These are phyloP conservation scores for Caenorhabditis inopinata DNA, from an alignment of 1,140 invertebrate genomes.

Conservation along the genomic window DNA sequence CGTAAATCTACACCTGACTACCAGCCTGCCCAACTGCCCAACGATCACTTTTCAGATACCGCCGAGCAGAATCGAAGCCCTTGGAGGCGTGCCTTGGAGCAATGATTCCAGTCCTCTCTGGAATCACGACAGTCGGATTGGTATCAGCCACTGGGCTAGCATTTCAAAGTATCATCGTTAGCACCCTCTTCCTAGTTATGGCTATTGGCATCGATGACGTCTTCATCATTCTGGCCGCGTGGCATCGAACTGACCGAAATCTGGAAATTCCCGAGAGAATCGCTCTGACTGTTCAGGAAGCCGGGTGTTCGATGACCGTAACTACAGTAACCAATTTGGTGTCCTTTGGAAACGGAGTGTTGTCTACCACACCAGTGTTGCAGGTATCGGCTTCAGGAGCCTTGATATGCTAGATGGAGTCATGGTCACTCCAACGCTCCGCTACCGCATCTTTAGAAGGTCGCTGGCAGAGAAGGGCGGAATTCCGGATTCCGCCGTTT, in stretches of 20 bases:
- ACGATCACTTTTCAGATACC: conserved; percentile 43
- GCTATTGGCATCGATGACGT: conserved; percentile 52
- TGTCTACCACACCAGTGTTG: conserved; percentile 83
- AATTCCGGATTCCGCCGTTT: too few relatives aligned
- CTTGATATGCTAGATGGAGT: too few relatives aligned
- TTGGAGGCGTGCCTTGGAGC: conserved; percentile 48
- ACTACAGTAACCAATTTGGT: conserved; percentile 75
- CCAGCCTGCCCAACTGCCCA: too few relatives aligned
- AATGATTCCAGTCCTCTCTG: conserved; percentile 46
- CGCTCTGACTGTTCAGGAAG: conserved; percentile 82
- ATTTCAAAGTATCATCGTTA: conserved; percentile 49
- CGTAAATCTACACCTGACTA: too few relatives aligned
- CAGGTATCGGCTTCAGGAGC: too few relatives aligned
- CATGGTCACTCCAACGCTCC: too few relatives aligned
- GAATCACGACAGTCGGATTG: conserved; percentile 45
- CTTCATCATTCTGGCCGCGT: conserved; percentile 77
- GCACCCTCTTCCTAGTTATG: conserved; percentile 53
- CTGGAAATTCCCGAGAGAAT: conserved; percentile 80
- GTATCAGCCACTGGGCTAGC: conserved; percentile 47
- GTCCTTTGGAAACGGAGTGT: conserved; percentile 90
- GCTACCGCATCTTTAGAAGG: too few relatives aligned
- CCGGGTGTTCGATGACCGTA: conserved; percentile 92
- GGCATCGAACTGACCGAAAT: conserved; percentile 79
- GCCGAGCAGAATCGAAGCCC: conserved; percentile 43
- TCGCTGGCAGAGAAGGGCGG: too few relatives aligned